These are phyloP conservation scores for Aratinga solstitialis DNA, from an alignment of 2,797 vertebrate species.

Conservation along the genomic window DNA sequence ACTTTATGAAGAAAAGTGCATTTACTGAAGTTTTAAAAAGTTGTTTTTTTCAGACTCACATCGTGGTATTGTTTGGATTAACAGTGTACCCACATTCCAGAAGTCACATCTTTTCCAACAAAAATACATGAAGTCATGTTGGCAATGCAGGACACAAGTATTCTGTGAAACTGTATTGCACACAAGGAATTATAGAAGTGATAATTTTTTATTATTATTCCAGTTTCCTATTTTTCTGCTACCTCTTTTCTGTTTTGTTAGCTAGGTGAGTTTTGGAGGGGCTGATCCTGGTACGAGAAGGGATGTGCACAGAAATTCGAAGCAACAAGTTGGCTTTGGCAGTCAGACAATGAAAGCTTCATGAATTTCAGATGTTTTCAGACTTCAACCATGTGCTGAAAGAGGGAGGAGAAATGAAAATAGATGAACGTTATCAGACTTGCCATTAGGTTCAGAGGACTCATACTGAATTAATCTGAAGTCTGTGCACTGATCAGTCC, in stretches of 20 bases:
- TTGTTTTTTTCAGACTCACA: neutral
- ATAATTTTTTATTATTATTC: neutral
- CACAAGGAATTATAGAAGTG: neutral
- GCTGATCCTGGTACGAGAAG: neutral
- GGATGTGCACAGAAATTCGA: neutral
- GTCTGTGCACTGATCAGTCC: neutral
- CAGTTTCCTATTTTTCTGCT: neutral
- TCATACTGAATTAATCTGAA: neutral
- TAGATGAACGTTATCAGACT: neutral
- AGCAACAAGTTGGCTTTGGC: neutral
- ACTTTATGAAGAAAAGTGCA: neutral
- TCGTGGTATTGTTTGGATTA: neutral
- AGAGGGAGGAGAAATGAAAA: neutral
- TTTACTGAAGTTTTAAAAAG: neutral
- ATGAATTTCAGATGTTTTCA: neutral
- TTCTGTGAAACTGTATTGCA: neutral
- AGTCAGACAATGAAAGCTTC: neutral
- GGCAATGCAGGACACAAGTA: neutral
- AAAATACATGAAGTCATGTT: neutral
- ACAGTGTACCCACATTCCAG: neutral
- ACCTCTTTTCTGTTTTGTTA: neutral
- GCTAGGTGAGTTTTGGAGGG: neutral
- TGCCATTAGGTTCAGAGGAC: neutral
- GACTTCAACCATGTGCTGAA: neutral
- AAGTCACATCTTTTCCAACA: neutral